Base-by-base conservation (phyloP, 2,888 invertebrate genomes). In the Euclidia mi region DNA sequence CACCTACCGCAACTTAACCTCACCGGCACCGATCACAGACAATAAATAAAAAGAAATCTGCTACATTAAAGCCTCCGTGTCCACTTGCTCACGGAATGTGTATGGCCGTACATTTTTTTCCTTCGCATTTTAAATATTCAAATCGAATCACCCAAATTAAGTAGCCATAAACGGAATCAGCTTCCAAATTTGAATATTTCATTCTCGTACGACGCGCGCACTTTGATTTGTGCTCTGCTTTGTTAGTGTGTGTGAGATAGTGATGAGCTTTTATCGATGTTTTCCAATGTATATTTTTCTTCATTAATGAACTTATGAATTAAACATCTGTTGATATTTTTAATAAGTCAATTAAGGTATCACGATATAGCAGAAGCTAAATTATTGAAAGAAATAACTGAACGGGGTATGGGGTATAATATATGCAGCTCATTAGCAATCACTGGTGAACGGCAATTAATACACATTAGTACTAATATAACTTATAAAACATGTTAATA, bases 61-160 rank as follows among this genome's bases (percentile, higher is more conserved):
- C 76, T 75, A 74, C 62, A 74, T 74, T 75, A 75, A 74, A 75
- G 71, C 61, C 65, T 56, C 57, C 66, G 66, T 64, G 78, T 73
- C 78, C 69, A 76, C 73, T 73, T 70, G 71, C 68, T 64, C 73
- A 60, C 82, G 90, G 92, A 93, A 93, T 92, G 92, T 88, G 84
- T 90, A 85, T 85, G 86, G 82, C 79, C 82, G 79, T 81, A 82
- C 81, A 76, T 79, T 87, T 87, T 89, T 88, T 84, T 82, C 75
- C 63, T 72, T 79, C 78, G 83, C 84, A 83, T 90, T 91, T 89
- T 87, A 89, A 89, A 90, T 74, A 93, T 94, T 94, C 92, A 93
- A 94, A 93, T 94, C 92, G 93, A 94, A 94, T 93, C 94, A 92
- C 92, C 94, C 94, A 94, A 94, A 94, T 94, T 94, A 94, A 94